Percentiles rank a stretch among this genome's conserved stretches.
Evolutionary conservation across 92 coral and sea anemone species (phyloP).

Genomic region (Phenganax subtilis): DNA sequence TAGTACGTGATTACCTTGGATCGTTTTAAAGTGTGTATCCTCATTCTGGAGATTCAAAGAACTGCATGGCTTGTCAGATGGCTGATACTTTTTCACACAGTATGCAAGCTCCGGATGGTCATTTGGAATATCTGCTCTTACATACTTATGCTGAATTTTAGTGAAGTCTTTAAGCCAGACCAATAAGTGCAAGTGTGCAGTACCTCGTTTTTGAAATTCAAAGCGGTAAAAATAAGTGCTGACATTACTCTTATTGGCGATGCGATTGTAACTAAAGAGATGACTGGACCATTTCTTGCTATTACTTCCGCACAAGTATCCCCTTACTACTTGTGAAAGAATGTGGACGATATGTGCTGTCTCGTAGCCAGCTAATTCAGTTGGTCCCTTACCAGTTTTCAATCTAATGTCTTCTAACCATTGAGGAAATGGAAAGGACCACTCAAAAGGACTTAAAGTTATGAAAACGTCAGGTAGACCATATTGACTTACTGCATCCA

Average conservation of each 20-base stretch:
- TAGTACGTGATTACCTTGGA: background rate
- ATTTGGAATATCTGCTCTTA: constrained; percentile 10
- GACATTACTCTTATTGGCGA: background rate
- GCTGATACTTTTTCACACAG: background rate
- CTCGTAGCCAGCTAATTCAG: constrained; percentile 9
- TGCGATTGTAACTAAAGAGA: background rate
- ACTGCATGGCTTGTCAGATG: background rate
- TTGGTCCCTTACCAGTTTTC: background rate
- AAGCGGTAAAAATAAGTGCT: constrained; percentile 27
- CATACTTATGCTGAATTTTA: background rate
- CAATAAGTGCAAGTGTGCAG: constrained; percentile 31
- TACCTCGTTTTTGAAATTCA: constrained; percentile 37
- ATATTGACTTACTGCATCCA: constrained; percentile 23
- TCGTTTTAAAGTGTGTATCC: background rate
- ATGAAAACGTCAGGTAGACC: constrained; percentile 29
- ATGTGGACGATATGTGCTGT: constrained; percentile 7
- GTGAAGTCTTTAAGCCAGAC: constrained; percentile 17
- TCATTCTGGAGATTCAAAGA: background rate
- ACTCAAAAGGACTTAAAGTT: background rate
- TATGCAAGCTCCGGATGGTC: background rate
- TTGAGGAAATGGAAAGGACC: constrained; percentile 14
- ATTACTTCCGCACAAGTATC: constrained; percentile 29
- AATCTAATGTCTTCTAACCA: constrained; percentile 12
- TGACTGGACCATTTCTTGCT: constrained; percentile 11
- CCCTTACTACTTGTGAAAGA: constrained; percentile 25